Percentiles rank a stretch among this genome's conserved stretches.
These are phyloP conservation scores for Lordiphosa mommai DNA, from an alignment of 1,140 invertebrate species.

Conservation along the genomic window DNA sequence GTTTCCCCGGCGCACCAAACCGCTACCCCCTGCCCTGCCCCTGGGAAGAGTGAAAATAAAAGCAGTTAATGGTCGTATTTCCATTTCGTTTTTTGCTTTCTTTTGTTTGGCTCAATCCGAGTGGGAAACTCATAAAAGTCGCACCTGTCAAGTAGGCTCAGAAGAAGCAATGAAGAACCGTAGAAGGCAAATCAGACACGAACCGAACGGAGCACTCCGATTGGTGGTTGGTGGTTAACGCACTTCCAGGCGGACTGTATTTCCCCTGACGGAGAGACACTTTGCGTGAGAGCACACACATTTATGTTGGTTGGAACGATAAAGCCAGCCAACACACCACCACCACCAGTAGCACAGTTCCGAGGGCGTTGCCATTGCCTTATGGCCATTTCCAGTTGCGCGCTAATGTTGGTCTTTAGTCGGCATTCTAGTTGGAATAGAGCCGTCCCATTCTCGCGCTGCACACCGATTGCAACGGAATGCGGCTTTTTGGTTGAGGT, in stretches of 20 bases:
- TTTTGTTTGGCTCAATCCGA: slow-evolving; percentile 42
- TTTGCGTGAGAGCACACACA: slow-evolving; percentile 6
- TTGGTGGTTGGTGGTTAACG: slow-evolving; percentile 23
- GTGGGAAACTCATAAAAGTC: slow-evolving; percentile 36
- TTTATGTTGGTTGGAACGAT: slow-evolving; percentile 27
- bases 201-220: slow-evolving; percentile 21
- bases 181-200: slow-evolving; percentile 15
- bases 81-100: slow-evolving; percentile 68
- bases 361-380: slow-evolving; percentile 40
- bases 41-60: slow-evolving; percentile 34
- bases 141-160: slow-evolving; percentile 55
- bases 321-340: slow-evolving; percentile 22
- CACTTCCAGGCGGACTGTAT: slow-evolving; percentile 45
- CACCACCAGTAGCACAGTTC: slow-evolving; percentile 26
- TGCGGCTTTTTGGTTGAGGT: slow-evolving; percentile 25
- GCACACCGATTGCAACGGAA: slow-evolving; percentile 56
- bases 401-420: slow-evolving; percentile 11
- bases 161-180: slow-evolving; percentile 12
- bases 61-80: slow-evolving; percentile 52
- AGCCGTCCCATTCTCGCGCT: slow-evolving; percentile 41
- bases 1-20: slow-evolving; percentile 31
- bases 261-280: slow-evolving; percentile 41
- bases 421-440: slow-evolving; percentile 42
- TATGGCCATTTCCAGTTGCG: slow-evolving; percentile 24
- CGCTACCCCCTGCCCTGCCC: slow-evolving; percentile 31